Evolutionary conservation across 2,888 invertebrate genomes (phyloP), one percentile per base, ranked within the genome.

Genomic region (Auanema sp.): DNA sequence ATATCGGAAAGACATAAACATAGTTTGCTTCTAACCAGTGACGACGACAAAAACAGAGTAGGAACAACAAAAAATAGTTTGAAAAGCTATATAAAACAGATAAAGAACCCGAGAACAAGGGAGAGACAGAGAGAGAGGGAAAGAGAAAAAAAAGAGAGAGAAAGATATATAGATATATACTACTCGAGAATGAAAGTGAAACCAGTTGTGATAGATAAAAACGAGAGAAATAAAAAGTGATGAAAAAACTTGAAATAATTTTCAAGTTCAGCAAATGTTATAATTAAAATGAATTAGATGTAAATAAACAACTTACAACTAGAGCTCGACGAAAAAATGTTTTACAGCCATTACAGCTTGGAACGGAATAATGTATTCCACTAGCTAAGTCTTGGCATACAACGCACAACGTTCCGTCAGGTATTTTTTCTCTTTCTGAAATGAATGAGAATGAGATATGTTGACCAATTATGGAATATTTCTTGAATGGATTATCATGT

Each of bases 381-480:
- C 72, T 72, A 11, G 77, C 77, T 50, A 74, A 58, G 58, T 77
- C 77, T 43, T 66, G 67, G 60, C 77, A 77, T 12, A 77, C 77
- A 47, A 76, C 77, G 60, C 77, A 77, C 23, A 76, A 51, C 42
- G 77, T 77, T 50, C 77, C 77, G 60, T 75, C 75, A n/a, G 77
- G 75, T 56, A 77, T 75, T 64, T 77, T 77, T 63, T 75, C 77
- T 52, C 77, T 63, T 60, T 73, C 76, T 77, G 68, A 58, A 76
- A 71, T 33, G 8, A 33, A 33, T 33, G 33, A 33, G 8, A 5
- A 33, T 33, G 33, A 5, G 3, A 33, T 33, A n/a, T n/a, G n/a
- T n/a, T n/a, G n/a, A n/a, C n/a, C n/a, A n/a, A n/a, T n/a, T n/a
- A n/a, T n/a, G n/a, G n/a, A n/a, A n/a, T n/a, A n/a, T n/a, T n/a